Evolutionary conservation across 2,797 vertebrate species (phyloP).

Genomic region (Gallinago solitaria): DNA sequence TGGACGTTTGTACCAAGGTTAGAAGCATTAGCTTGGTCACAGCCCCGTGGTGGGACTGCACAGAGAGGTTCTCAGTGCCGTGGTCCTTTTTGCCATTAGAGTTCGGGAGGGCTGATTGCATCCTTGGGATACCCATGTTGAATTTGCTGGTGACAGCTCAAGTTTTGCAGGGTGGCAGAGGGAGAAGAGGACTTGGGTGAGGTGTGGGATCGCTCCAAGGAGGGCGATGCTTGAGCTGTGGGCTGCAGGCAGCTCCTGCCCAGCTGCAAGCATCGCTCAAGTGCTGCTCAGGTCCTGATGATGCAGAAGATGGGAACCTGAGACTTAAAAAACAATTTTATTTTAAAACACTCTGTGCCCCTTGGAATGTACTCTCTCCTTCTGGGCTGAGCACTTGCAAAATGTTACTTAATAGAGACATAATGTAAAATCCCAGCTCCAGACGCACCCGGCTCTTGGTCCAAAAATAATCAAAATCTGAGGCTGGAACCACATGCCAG

Average conservation of each 20-base stretch:
- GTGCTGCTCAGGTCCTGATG: neutral
- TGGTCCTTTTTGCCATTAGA: neutral
- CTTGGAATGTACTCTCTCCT: neutral
- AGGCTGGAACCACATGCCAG: slow-evolving; percentile 36
- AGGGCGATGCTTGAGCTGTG: fast-evolving
- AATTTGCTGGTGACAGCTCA: neutral
- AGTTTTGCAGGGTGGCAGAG: neutral
- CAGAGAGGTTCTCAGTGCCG: fast-evolving
- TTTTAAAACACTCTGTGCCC: neutral
- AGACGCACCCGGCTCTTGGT: neutral
- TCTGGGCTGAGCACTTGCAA: slow-evolving; percentile 22
- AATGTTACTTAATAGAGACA: slow-evolving; percentile 54
- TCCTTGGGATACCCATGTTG: neutral
- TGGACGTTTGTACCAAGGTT: neutral
- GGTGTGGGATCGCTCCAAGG: neutral
- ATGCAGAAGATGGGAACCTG: neutral
- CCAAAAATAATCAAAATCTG: slow-evolving; percentile 56
- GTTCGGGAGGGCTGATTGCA: neutral
- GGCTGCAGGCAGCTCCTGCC: neutral
- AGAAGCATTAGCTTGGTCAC: neutral
- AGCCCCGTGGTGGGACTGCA: neutral
- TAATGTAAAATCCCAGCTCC: slow-evolving; percentile 40
- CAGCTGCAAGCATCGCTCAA: neutral
- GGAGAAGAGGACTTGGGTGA: neutral
- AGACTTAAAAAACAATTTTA: neutral